These are phyloP conservation scores for Ormia ochracea DNA, from an alignment of 2,888 invertebrate genomes.

Conservation along the genomic window DNA sequence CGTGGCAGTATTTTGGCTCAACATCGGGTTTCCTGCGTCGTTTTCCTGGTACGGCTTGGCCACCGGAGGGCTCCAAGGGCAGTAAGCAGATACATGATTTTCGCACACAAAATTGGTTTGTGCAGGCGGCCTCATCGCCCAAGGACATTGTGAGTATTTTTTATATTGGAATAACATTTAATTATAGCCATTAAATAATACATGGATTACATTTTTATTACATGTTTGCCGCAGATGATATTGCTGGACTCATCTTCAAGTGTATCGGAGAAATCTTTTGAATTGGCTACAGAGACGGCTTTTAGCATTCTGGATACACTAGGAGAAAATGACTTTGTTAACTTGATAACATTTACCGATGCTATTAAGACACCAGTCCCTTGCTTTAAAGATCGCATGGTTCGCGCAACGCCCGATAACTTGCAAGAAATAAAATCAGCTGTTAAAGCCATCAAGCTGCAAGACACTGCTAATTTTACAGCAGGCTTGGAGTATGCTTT, in stretches of 20 bases:
- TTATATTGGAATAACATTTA: not conserved
- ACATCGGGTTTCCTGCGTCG: conserved; percentile 95
- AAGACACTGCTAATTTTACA: conserved; percentile 93
- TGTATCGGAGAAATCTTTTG: conserved; percentile 88
- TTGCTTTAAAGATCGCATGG: conserved; percentile 93
- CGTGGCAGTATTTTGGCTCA: conserved; percentile 99
- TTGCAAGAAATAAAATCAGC: conserved; percentile 87
- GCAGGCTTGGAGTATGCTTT: conserved; percentile 95
- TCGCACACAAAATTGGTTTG: conserved; percentile 95
- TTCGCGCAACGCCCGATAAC: conserved; percentile 90
- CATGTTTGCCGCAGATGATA: conserved; percentile 82
- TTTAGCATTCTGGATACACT: conserved; percentile 94
- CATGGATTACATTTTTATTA: too few species aligned
- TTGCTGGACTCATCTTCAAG: conserved; percentile 94
- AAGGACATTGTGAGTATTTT: conserved; percentile 88
- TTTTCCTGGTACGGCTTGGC: conserved; percentile 97
- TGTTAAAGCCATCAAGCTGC: conserved; percentile 84
- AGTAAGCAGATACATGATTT: conserved; percentile 94
- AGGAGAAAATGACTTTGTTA: conserved; percentile 97
- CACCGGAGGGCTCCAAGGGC: conserved; percentile 87
- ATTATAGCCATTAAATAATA: too few species aligned
- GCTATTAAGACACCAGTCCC: conserved; percentile 88
- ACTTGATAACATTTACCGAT: conserved; percentile 93
- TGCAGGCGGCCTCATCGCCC: conserved; percentile 96
- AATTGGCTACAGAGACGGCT: conserved; percentile 92